Conservation (phyloP, 2,888 invertebrate genomes). For the Thecocarcelia acutangulata region DNA sequence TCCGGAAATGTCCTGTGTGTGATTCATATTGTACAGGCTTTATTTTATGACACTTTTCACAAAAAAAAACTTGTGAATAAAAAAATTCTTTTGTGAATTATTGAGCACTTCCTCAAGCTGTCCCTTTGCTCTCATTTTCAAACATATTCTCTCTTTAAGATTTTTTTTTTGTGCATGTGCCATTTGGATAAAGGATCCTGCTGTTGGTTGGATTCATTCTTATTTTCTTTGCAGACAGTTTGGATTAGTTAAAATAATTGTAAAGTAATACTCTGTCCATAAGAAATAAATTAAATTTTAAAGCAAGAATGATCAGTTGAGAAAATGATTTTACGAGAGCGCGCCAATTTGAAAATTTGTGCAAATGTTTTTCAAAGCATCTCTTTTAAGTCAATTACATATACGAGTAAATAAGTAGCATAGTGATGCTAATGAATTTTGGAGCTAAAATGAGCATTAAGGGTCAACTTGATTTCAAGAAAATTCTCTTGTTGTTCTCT, state of each 20-base stretch:
- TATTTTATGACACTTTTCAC: conserved; percentile 57
- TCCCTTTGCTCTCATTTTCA: conserved; percentile 26
- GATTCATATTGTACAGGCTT: conserved; percentile 64
- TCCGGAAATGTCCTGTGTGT: conserved; percentile 78
- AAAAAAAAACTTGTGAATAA: conserved; percentile 23
- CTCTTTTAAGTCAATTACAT: conserved; percentile 19
- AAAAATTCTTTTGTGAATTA: conserved; percentile 39
- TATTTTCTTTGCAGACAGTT: conserved; percentile 35
- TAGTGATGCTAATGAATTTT: conserved; percentile 47
- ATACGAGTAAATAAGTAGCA: conserved; percentile 14
- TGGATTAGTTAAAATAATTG: conserved; percentile 50
- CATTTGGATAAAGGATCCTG: conserved; percentile 38
- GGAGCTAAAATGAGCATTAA: conserved; percentile 65
- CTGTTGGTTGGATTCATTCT: conserved; percentile 25
- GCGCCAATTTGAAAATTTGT: conserved; percentile 56
- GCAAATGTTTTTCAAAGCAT: conserved; percentile 11
- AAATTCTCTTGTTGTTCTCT: conserved; percentile 16
- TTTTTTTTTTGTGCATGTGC: conserved; percentile 19
- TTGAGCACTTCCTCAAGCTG: conserved; percentile 64
- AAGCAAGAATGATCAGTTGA: conserved; percentile 57
- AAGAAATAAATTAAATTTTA: conserved; percentile 65
- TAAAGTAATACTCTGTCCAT: conserved; percentile 59
- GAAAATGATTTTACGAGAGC: conserved; percentile 42
- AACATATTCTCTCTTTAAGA: conserved; percentile 17
- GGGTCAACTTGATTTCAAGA: conserved; percentile 57